Conservation (phyloP, 1,140 invertebrate genomes). For the Diorhabda elongata region DNA sequence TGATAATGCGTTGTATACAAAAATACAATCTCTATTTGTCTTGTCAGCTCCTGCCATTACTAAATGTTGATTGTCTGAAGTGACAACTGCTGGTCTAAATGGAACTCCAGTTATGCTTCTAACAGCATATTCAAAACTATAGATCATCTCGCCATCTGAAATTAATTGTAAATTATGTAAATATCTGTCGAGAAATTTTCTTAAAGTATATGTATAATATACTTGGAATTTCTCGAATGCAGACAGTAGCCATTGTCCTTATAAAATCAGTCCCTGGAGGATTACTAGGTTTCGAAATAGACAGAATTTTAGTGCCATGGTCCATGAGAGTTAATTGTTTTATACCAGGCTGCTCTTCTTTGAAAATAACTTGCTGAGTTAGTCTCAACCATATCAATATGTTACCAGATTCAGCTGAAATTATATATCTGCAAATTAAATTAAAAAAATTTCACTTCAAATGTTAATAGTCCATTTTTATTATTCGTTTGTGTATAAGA, state of each 20-base stretch:
- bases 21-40: constrained; percentile 74
- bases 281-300: constrained; percentile 69
- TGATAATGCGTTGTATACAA: constrained; percentile 78
- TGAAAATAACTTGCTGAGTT: constrained; percentile 76
- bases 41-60: constrained; percentile 79
- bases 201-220: constrained; percentile 19
- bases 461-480: too few relatives aligned
- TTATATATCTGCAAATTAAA: constrained; percentile 58
- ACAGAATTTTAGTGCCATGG: constrained; percentile 77
- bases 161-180: constrained; percentile 19
- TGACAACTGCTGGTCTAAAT: constrained; percentile 71
- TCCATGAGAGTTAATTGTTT: constrained; percentile 82
- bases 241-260: constrained; percentile 61
- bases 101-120: constrained; percentile 61
- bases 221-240: constrained; percentile 69
- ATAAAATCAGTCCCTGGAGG: constrained; percentile 55
- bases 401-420: constrained; percentile 90
- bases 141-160: constrained; percentile 69
- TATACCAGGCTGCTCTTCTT: constrained; percentile 80
- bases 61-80: constrained; percentile 74
- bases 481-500: too few relatives aligned
- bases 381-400: constrained; percentile 88
- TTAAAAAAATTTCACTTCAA: background rate
- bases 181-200: background rate
- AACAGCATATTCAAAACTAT: constrained; percentile 74